Conservation (phyloP, 2,888 invertebrate species). For the Lasioglossum oenotherae region DNA sequence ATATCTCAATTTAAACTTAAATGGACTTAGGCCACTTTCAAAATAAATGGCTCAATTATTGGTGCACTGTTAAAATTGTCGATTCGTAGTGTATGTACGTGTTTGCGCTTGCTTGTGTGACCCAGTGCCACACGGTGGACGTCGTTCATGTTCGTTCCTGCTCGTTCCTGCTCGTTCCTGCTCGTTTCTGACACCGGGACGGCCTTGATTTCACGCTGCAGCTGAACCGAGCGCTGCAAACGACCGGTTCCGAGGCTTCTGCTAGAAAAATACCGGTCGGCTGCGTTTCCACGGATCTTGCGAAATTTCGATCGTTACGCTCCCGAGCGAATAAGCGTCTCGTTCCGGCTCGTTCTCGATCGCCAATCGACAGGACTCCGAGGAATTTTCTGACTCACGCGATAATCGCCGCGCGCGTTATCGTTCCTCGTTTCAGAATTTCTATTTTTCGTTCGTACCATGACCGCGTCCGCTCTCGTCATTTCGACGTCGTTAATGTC, state of each 20-base stretch:
- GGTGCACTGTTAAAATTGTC: too few species aligned
- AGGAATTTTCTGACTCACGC: slow-evolving; percentile 33
- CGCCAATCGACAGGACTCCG: not conserved
- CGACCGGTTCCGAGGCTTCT: not conserved
- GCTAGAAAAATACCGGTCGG: not conserved
- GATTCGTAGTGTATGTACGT: not conserved
- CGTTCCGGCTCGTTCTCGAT: slow-evolving; percentile 3
- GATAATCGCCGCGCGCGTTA: slow-evolving; percentile 24
- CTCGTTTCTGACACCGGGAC: not conserved
- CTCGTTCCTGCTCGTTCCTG: not conserved
- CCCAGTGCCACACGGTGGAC: not conserved
- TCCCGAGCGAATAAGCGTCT: not conserved
- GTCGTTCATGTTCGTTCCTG: not conserved
- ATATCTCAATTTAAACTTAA: too few species aligned
- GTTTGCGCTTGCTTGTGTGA: slow-evolving; percentile 17
- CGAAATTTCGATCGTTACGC: not conserved
- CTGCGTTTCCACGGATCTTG: not conserved
- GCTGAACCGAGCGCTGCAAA: not conserved
- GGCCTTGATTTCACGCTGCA: slow-evolving; percentile 27
- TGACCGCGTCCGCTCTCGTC: not conserved
- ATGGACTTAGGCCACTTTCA: too few species aligned
- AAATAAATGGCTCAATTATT: too few species aligned
- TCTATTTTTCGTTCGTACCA: not conserved
- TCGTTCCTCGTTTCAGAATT: slow-evolving; percentile 16
- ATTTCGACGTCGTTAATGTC: slow-evolving; percentile 34